Percentiles rank a stretch among this genome's conserved stretches.
These are phyloP conservation scores for Ametastegia equiseti DNA, from an alignment of 2,888 invertebrate species.

Conservation along the genomic window DNA sequence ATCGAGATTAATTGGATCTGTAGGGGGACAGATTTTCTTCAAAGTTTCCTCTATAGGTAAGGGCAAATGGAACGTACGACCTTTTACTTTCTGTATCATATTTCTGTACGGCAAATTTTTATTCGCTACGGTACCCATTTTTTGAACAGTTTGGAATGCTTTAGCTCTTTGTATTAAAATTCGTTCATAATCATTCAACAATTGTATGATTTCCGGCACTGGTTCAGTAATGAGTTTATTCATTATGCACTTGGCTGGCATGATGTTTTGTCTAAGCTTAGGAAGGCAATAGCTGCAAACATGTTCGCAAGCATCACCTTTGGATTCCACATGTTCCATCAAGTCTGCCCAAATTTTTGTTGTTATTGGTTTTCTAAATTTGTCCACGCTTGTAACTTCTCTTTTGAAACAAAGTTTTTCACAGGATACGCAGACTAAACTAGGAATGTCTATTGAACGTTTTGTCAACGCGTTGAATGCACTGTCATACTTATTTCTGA, in stretches of 20 bases:
- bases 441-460: constrained; percentile 53
- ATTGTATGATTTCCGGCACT: constrained; percentile 53
- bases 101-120: constrained; percentile 59
- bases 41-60: constrained; percentile 64
- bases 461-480: constrained; percentile 54
- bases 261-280: constrained; percentile 54
- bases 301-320: not conserved
- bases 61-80: constrained; percentile 59
- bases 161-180: constrained; percentile 66
- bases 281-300: constrained; percentile 50
- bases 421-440: constrained; percentile 54
- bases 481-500: constrained; percentile 46
- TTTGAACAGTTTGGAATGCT: constrained; percentile 66
- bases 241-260: constrained; percentile 61
- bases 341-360: constrained; percentile 49
- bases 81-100: constrained; percentile 49
- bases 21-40: constrained; percentile 63
- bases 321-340: constrained; percentile 2
- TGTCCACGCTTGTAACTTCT: constrained; percentile 48
- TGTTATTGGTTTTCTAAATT: constrained; percentile 50
- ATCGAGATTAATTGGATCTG: constrained; percentile 60
- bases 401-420: constrained; percentile 55
- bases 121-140: constrained; percentile 65
- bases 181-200: constrained; percentile 61
- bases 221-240: constrained; percentile 51